Percentiles rank a stretch among this genome's conserved stretches.
Conservation (phyloP, 2,888 invertebrate genomes). For the Drosophila glabriapex region DNA sequence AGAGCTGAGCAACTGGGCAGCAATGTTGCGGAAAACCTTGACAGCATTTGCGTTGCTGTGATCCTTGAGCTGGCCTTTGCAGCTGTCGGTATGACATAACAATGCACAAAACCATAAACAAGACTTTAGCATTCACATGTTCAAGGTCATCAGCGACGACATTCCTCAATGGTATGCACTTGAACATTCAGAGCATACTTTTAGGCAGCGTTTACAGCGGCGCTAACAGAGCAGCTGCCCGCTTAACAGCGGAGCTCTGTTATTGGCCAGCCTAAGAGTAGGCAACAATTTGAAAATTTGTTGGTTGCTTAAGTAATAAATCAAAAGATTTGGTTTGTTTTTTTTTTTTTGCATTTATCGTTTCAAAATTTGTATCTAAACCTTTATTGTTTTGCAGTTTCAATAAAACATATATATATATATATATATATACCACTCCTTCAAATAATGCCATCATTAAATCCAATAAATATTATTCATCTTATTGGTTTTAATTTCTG, state of each 20-base stretch:
- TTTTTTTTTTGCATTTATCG: slow-evolving; percentile 76
- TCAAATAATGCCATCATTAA: slow-evolving; percentile 30
- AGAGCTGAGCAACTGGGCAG: neutral
- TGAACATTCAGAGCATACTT: neutral
- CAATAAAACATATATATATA: slow-evolving; percentile 56
- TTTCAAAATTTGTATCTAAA: slow-evolving; percentile 86
- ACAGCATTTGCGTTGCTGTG: slow-evolving; percentile 1
- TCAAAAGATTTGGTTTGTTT: neutral
- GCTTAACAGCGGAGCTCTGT: neutral
- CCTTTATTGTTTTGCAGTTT: slow-evolving; percentile 85
- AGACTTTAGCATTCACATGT: neutral
- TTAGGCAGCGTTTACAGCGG: slow-evolving; percentile 7
- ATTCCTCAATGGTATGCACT: neutral
- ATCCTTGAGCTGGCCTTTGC: slow-evolving; percentile 2
- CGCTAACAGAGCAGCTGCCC: neutral
- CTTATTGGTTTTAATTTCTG: slow-evolving; percentile 45
- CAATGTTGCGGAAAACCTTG: slow-evolving; percentile 29
- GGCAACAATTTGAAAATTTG: neutral
- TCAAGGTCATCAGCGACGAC: slow-evolving; percentile 27
- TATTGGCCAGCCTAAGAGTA: slow-evolving; percentile 16
- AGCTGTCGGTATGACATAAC: slow-evolving; percentile 30
- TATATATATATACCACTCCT: slow-evolving; percentile 36
- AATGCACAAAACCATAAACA: neutral
- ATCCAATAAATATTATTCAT: slow-evolving; percentile 26
- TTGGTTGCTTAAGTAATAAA: neutral